Evolutionary conservation across 1,140 invertebrate species (phyloP), one percentile per base, ranked within the genome.

Genomic region (Sarcophaga bullata): DNA sequence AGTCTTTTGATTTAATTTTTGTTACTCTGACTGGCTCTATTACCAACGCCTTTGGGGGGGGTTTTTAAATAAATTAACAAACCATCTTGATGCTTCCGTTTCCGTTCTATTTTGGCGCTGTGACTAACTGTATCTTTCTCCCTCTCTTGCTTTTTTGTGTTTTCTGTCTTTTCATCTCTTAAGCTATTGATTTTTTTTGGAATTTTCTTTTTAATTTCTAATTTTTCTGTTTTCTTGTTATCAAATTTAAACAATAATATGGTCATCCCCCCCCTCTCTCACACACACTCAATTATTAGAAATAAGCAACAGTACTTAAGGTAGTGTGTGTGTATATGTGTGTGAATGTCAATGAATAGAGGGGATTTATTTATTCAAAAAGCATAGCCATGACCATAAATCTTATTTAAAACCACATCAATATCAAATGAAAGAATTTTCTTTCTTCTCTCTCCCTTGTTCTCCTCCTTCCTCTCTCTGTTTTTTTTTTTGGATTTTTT

Each of bases 351-450:
- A 2, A 37, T 37, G 25, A 37, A 37, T 37, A 2, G 25, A 37
- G 25, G 6, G 54, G 13, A n/a, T 58, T 68, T 68, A 25, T 25
- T 68, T 68, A 68, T 68, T 68, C 17, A 7, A 17, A 68, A 19
- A 68, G 62, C 62, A 68, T 68, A 68, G 15, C 8, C 17, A 19
- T n/a, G 50, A 68, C 19, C 62, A 68, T 68, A 68, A 68, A 68
- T 68, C 62, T 68, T 68, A 68, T 68, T 68, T 68, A 68, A 68
- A 68, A 68, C 62, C 62, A 68, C 62, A 68, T 68, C 25, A 68
- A 68, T 68, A 19, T 68, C 62, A 19, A 19, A 58, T 19, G 62
- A 68, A 68, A 68, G 25, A 37, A 37, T 37, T 37, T 37, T 37
- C 25, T 37, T 37, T 37, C 25, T 37, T 37, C 25, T 37, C 25